phyloP scores from a whole-genome alignment of 1,140 invertebrate species.

The Drosophila cardini region DNA sequence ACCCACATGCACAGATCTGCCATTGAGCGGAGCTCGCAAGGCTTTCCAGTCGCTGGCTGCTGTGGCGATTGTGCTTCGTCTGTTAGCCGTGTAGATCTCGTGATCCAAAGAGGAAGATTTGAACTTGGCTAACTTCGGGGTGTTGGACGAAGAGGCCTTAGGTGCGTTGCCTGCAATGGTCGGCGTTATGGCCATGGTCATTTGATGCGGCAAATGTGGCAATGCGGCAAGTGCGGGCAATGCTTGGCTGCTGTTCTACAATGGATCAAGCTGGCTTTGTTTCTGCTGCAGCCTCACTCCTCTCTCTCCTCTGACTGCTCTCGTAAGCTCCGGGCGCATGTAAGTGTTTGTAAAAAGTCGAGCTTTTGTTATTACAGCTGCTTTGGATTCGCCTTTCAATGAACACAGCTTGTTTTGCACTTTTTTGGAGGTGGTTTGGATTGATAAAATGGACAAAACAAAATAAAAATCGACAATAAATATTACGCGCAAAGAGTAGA shows the following conservation, averaged over 20 bases:
- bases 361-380: constrained; percentile 52
- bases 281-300: constrained; percentile 16
- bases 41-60: constrained; percentile 71
- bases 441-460: constrained; percentile 74
- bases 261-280: constrained; percentile 29
- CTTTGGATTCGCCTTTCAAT: constrained; percentile 40
- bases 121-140: constrained; percentile 66
- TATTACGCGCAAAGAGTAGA: constrained; percentile 58
- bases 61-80: constrained; percentile 68
- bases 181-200: constrained; percentile 62
- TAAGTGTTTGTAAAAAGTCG: constrained; percentile 68
- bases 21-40: constrained; percentile 52
- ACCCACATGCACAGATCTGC: constrained; percentile 52
- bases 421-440: constrained; percentile 72
- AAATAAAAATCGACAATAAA: constrained; percentile 70
- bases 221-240: constrained; percentile 17
- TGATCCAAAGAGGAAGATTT: constrained; percentile 79
- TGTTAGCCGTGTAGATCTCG: constrained; percentile 75
- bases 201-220: constrained; percentile 7
- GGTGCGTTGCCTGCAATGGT: constrained; percentile 18
- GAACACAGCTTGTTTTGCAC: constrained; percentile 50
- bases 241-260: constrained; percentile 52
- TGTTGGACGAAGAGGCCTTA: constrained; percentile 28
- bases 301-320: constrained; percentile 10
- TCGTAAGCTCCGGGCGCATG: constrained; percentile 47